phyloP scores from a whole-genome alignment of 2,888 invertebrate genomes.

The Chloroclystis v-ata region DNA sequence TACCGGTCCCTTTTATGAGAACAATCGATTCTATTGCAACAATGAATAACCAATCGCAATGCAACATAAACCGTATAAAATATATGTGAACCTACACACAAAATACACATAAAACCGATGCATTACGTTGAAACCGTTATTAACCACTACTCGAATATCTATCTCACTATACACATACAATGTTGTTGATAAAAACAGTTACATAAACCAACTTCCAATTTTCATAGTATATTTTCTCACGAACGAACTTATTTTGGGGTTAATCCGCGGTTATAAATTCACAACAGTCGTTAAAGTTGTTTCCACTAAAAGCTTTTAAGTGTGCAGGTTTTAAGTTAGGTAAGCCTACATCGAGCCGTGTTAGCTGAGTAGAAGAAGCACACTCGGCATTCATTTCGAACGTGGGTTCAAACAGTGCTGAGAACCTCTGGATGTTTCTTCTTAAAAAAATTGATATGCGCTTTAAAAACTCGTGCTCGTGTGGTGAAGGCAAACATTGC shows the following conservation, averaged over 20 bases:
- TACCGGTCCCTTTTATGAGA: neutral
- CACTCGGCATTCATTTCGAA: no score
- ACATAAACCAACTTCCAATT: slow-evolving; percentile 14
- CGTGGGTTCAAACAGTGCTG: no score
- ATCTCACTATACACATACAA: neutral
- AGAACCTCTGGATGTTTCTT: no score
- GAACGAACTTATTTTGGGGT: slow-evolving; percentile 10
- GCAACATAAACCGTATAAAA: neutral
- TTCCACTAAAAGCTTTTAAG: slow-evolving; percentile 16
- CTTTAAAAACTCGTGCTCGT: no score
- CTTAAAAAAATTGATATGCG: no score
- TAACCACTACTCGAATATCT: slow-evolving; percentile 2
- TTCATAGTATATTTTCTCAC: slow-evolving; percentile 17
- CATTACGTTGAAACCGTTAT: slow-evolving; percentile 12
- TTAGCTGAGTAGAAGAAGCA: no score
- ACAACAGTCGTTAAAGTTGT: slow-evolving; percentile 10
- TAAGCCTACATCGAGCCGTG: no score
- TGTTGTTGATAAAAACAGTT: slow-evolving; percentile 8
- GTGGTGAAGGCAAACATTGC: no score
- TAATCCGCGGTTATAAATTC: slow-evolving; percentile 7
- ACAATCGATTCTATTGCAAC: neutral
- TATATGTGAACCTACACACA: slow-evolving; percentile 11
- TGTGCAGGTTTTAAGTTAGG: no score
- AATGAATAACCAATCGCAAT: slow-evolving; percentile 2
- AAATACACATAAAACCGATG: slow-evolving; percentile 3